Conservation (phyloP, 2,888 invertebrate species). For the Eupithecia tripunctaria region DNA sequence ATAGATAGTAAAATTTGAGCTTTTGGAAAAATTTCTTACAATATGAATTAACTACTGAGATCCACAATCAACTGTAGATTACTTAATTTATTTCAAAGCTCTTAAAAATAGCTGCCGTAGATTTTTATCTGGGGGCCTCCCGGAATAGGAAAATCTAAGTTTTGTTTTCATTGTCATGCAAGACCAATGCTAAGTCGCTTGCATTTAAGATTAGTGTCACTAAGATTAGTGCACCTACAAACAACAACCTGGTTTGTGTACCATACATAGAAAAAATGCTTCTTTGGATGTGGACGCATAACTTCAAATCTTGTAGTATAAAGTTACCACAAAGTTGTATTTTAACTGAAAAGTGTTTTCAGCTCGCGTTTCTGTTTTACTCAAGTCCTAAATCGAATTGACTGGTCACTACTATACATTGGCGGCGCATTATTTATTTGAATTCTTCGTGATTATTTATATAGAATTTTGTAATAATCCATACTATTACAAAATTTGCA, state of each 20-base stretch:
- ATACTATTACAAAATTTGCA: too few species aligned
- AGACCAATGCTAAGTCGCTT: too few species aligned
- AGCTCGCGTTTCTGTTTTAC: not conserved
- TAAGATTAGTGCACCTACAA: too few species aligned
- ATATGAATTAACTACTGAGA: constrained; percentile 77
- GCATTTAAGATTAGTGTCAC: too few species aligned
- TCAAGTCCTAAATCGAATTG: not conserved
- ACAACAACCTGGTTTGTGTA: too few species aligned
- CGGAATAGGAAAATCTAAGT: too few species aligned
- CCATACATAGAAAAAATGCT: too few species aligned
- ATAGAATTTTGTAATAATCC: too few species aligned
- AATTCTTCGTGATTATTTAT: not conserved
- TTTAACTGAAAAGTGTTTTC: not conserved
- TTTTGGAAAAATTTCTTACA: constrained; percentile 66
- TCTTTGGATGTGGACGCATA: too few species aligned
- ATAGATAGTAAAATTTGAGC: constrained; percentile 62
- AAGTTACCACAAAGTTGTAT: constrained; percentile 1
- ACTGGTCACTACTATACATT: not conserved
- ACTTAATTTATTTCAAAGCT: constrained; percentile 62
- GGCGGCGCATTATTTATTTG: not conserved
- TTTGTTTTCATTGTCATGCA: too few species aligned
- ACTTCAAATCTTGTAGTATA: not conserved
- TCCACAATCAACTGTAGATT: constrained; percentile 82
- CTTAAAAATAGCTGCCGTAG: constrained; percentile 11
- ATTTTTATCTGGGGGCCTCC: not conserved